phyloP scores from a whole-genome alignment of 2,888 invertebrate species.

The Temnothorax rugatulus region DNA sequence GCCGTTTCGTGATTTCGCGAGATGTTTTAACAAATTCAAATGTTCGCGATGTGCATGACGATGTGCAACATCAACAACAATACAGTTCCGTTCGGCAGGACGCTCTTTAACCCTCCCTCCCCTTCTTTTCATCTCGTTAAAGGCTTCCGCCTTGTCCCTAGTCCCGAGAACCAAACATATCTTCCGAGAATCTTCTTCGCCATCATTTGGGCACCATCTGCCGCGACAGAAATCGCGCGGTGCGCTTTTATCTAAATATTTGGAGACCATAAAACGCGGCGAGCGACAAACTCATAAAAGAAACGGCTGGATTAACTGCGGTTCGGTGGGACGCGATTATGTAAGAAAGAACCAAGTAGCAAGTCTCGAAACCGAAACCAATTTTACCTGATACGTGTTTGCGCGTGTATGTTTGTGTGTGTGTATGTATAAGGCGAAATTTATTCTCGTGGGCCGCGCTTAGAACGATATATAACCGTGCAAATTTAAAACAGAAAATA shows the following conservation, averaged over 20 bases:
- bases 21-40: not conserved
- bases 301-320: conserved; percentile 39
- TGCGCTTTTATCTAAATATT: conserved; percentile 47
- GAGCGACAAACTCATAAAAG: conserved; percentile 48
- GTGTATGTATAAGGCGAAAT: not conserved
- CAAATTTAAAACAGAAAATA: conserved; percentile 10
- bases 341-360: conserved; percentile 38
- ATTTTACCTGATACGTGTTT: not conserved
- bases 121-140: conserved; percentile 6
- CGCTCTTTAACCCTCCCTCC: not conserved
- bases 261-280: conserved; percentile 44
- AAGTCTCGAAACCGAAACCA: conserved; percentile 26
- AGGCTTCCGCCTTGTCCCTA: conserved; percentile 25
- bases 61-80: not conserved
- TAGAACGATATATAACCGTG: not conserved
- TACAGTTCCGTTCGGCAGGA: not conserved
- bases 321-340: conserved; percentile 27
- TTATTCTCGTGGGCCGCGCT: not conserved
- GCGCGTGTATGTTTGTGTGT: not conserved
- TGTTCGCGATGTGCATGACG: not conserved
- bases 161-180: not conserved
- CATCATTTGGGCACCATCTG: conserved; percentile 58
- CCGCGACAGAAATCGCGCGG: conserved; percentile 39
- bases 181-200: conserved; percentile 6
- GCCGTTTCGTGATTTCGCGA: not conserved